These are phyloP conservation scores for Saguinus imperator DNA, from an alignment of 2,113 vertebrate species.

Conservation along the genomic window DNA sequence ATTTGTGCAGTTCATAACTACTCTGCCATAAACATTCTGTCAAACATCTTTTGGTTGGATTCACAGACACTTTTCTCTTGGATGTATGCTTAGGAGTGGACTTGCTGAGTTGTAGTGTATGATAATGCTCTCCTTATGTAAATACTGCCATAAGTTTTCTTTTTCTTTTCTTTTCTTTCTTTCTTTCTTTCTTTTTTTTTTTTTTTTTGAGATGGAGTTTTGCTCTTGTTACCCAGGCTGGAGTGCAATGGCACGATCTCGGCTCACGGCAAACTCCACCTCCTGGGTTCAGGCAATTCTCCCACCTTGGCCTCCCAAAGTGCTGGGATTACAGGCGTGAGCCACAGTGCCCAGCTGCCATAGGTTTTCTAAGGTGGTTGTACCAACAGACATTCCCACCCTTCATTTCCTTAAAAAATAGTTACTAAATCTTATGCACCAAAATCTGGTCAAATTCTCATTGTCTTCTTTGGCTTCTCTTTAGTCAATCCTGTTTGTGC, in stretches of 20 bases:
- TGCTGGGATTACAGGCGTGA: too few species aligned
- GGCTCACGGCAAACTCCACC: too few species aligned
- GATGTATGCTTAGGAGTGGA: neutral
- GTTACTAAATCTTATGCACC: neutral
- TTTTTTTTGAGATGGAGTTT: too few species aligned
- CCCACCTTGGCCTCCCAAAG: too few species aligned
- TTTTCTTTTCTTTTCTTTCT: neutral
- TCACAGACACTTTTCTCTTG: neutral
- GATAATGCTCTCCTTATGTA: neutral
- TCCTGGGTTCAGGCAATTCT: too few species aligned
- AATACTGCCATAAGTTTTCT: neutral
- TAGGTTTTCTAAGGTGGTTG: neutral
- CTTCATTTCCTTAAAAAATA: neutral
- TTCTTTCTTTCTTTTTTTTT: too few species aligned
- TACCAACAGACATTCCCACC: neutral
- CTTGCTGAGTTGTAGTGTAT: neutral
- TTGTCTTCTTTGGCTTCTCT: constrained; percentile 30
- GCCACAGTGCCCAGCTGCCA: neutral
- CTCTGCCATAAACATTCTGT: neutral
- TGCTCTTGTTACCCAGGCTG: too few species aligned
- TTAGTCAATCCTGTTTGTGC: neutral
- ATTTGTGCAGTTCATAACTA: neutral
- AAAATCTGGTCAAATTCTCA: neutral
- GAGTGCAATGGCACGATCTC: too few species aligned
- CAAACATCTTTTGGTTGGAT: neutral